Percentiles rank a stretch among this genome's conserved stretches.
Conservation (phyloP, 2,113 vertebrate genomes). For the Tylochromis polylepis region DNA sequence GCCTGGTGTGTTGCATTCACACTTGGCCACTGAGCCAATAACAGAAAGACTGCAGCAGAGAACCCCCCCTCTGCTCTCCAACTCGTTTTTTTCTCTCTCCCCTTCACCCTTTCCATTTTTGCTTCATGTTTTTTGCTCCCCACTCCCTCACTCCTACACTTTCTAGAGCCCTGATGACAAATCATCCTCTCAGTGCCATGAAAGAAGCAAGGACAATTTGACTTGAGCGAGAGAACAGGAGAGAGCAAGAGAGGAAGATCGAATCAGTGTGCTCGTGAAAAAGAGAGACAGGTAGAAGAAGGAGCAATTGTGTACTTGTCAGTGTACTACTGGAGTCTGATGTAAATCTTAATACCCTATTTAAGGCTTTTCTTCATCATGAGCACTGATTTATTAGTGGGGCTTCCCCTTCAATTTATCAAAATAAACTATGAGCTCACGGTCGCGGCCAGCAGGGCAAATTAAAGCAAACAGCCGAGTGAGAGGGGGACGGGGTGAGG, state of each 20-base stretch:
- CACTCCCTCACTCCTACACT: neutral
- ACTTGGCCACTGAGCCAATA: slow-evolving; percentile 54
- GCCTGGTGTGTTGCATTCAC: slow-evolving; percentile 56
- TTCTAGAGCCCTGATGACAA: slow-evolving; percentile 39
- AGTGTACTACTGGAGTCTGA: slow-evolving; percentile 48
- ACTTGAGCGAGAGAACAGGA: neutral
- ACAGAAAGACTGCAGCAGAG: slow-evolving; percentile 42
- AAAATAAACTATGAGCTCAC: slow-evolving; percentile 63
- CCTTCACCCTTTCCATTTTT: neutral
- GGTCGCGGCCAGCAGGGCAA: slow-evolving; percentile 4
- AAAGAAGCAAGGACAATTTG: slow-evolving; percentile 31
- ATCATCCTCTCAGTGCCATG: slow-evolving; percentile 1
- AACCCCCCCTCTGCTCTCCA: neutral
- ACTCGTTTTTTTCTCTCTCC: neutral
- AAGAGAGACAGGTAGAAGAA: slow-evolving; percentile 40
- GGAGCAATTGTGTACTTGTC: slow-evolving; percentile 64
- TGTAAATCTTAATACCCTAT: slow-evolving; percentile 77
- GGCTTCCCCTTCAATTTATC: slow-evolving; percentile 64
- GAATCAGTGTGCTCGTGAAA: neutral
- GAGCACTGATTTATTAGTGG: slow-evolving; percentile 65
- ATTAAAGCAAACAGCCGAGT: slow-evolving; percentile 55
- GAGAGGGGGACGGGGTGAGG: neutral
- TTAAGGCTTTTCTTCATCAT: slow-evolving; percentile 73
- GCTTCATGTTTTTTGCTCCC: neutral
- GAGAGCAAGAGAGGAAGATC: neutral